A percentile compares a stretch with the other conserved stretches of the same genome.
Conservation (phyloP, 2,797 vertebrate genomes). For the Coccyzus lansbergi region DNA sequence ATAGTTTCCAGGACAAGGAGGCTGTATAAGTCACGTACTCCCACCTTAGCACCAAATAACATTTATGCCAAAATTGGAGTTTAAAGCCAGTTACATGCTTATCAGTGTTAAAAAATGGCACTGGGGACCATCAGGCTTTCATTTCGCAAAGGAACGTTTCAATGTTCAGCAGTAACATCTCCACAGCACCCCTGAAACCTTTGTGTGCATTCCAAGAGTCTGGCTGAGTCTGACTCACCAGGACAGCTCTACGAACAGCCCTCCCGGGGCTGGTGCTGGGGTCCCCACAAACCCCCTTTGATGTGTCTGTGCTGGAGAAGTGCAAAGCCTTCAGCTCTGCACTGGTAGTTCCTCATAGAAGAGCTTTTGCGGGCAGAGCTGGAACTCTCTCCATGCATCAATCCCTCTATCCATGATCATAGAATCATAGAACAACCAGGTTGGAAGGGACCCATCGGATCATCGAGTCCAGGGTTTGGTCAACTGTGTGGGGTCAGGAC, state of each 20-base stretch:
- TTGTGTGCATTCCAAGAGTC: rapidly evolving
- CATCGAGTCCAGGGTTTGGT: neutral
- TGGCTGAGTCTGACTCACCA: neutral
- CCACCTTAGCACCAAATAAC: neutral
- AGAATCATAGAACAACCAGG: too few relatives aligned
- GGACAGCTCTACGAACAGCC: rapidly evolving
- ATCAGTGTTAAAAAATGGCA: neutral
- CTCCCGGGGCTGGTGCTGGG: rapidly evolving
- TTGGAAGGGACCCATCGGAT: too few relatives aligned
- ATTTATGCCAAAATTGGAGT: neutral
- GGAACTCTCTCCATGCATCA: rapidly evolving
- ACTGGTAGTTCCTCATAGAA: rapidly evolving
- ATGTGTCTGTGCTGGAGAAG: neutral
- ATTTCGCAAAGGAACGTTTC: neutral
- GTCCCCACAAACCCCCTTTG: neutral
- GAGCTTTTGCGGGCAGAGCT: neutral
- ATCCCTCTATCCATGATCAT: neutral
- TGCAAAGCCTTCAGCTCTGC: neutral
- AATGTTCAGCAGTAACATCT: neutral
- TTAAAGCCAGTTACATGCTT: rapidly evolving
- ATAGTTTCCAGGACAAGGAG: slow-evolving; percentile 12
- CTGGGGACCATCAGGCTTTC: neutral
- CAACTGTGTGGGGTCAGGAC: rapidly evolving
- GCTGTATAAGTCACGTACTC: neutral
- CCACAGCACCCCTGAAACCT: rapidly evolving